Percentiles rank a stretch among this genome's conserved stretches.
Conservation (phyloP, 2,113 vertebrate species). For the Eolophus roseicapilla region DNA sequence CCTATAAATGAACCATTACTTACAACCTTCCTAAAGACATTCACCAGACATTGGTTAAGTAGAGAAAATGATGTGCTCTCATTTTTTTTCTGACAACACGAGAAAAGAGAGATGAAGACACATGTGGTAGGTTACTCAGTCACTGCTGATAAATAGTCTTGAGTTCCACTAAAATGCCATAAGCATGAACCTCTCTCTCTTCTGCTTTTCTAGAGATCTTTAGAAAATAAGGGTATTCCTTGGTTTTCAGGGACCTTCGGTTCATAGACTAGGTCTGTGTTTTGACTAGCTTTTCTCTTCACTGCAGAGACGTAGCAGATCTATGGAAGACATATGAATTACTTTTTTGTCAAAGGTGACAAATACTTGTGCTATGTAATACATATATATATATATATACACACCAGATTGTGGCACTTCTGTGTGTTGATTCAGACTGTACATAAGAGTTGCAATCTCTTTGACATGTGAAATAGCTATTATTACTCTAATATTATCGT, state of each 20-base stretch:
- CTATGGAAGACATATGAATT: not conserved
- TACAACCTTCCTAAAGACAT: conserved; percentile 22
- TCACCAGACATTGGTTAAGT: not conserved
- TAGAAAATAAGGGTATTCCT: not conserved
- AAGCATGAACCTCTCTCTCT: not conserved
- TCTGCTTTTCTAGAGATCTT: not conserved
- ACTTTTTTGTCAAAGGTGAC: not conserved
- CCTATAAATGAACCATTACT: not conserved
- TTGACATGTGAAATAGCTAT: not conserved
- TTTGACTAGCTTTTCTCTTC: not conserved
- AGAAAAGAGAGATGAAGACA: conserved; percentile 67
- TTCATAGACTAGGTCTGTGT: not conserved
- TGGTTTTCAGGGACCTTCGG: not conserved
- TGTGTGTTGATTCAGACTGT: not conserved
- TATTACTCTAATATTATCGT: not conserved
- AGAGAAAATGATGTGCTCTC: conserved; percentile 60
- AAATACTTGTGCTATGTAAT: not conserved
- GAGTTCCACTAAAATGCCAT: not conserved
- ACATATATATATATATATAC: not conserved
- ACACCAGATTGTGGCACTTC: not conserved
- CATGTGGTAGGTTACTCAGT: conserved; percentile 25
- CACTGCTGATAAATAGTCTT: conserved; percentile 25
- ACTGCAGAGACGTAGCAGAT: not conserved
- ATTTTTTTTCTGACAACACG: conserved; percentile 61
- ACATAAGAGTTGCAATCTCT: not conserved